Conservation (phyloP, 2,797 vertebrate species). For the Pangasius krempfi region DNA sequence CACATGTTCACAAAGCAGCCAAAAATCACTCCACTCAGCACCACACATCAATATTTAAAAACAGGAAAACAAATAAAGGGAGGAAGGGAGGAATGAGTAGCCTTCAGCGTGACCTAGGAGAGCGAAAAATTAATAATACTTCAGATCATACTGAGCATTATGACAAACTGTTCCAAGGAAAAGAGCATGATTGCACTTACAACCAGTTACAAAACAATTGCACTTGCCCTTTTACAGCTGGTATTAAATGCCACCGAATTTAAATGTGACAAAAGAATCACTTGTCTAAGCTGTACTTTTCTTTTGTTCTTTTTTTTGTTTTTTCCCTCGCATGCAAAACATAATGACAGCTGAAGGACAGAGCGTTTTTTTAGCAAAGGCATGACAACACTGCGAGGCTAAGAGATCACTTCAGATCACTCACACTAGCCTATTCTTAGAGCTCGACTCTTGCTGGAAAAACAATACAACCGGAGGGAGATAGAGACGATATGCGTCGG, state of each 20-base stretch:
- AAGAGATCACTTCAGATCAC: conserved; percentile 60
- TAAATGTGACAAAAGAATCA: background rate
- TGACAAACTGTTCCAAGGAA: background rate
- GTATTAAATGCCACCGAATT: conserved; percentile 31
- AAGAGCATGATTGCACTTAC: background rate
- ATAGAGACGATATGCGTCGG: background rate
- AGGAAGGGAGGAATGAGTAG: background rate
- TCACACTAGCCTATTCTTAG: conserved; percentile 49
- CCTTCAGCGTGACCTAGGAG: background rate
- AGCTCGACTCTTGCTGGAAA: conserved; percentile 22
- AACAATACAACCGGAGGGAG: conserved; percentile 14
- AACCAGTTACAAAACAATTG: background rate
- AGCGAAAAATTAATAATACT: background rate
- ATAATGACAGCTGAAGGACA: conserved; percentile 58
- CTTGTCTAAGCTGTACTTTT: background rate
- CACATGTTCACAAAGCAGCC: background rate
- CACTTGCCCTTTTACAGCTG: conserved; percentile 25
- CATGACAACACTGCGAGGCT: conserved; percentile 43
- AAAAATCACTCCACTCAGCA: background rate
- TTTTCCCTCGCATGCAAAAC: conserved; percentile 40
- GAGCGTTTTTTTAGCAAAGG: conserved; percentile 37
- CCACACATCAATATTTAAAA: background rate
- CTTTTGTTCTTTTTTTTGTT: background rate
- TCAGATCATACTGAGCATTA: background rate
- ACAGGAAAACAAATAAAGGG: background rate